phyloP scores from a whole-genome alignment of 2,888 invertebrate species.

The Unio delphinus region DNA sequence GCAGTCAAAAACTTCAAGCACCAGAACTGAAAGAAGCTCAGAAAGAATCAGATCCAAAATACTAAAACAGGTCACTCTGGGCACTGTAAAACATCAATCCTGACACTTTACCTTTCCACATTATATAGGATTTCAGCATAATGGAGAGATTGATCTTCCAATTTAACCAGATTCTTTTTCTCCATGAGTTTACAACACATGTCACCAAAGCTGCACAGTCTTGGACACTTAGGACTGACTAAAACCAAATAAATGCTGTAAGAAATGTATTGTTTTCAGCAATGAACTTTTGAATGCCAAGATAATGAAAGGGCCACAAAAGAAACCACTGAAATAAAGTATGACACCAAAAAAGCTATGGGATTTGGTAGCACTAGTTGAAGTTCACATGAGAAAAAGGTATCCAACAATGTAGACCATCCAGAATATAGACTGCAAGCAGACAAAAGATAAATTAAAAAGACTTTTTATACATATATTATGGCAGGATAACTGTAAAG shows the following conservation, averaged over 20 bases:
- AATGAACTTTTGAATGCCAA: conserved; percentile 12
- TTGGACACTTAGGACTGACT: conserved; percentile 13
- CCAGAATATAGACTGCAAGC: conserved; percentile 3
- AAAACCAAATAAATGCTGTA: conserved; percentile 4
- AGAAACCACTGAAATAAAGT: conserved; percentile 10
- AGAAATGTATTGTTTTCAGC: conserved; percentile 10
- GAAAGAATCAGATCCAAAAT: too few relatives aligned
- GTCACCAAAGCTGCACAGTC: conserved; percentile 1
- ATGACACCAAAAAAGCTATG: conserved; percentile 4
- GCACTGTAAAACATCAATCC: not conserved
- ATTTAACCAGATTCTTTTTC: conserved; percentile 10
- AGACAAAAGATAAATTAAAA: conserved; percentile 4
- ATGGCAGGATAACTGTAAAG: conserved; percentile 5
- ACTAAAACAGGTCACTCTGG: not conserved
- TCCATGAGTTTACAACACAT: conserved; percentile 12
- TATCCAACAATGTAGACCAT: conserved; percentile 14
- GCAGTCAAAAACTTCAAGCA: conserved; percentile 10
- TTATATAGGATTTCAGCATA: conserved; percentile 2
- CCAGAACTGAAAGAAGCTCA: conserved; percentile 9
- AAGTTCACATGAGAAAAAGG: conserved; percentile 1
- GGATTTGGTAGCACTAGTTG: conserved; percentile 4
- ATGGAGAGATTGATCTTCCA: conserved; percentile 10
- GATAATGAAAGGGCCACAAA: conserved; percentile 7
- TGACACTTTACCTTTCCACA: not conserved
- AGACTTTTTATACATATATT: conserved; percentile 16